A percentile compares a stretch with the other conserved stretches of the same genome.
Evolutionary conservation across 2,888 invertebrate species (phyloP).

Genomic region (Andrena trimmerana): DNA sequence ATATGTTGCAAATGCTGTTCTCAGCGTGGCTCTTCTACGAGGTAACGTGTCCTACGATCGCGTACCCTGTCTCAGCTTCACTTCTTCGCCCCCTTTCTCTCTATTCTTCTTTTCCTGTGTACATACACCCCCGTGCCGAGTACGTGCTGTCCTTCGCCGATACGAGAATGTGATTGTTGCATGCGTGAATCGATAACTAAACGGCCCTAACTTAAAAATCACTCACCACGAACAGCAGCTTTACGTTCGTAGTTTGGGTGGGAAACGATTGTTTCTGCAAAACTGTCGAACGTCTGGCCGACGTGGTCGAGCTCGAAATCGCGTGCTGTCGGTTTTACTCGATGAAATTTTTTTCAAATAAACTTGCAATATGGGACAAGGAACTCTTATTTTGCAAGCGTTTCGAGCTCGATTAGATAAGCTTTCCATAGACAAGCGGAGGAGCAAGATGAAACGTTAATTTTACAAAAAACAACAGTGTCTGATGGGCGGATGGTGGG

Average conservation of each 20-base stretch:
- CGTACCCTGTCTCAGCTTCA: neutral
- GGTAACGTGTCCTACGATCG: constrained; percentile 87
- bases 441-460: constrained; percentile 55
- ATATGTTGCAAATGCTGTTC: constrained; percentile 95
- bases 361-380: no score
- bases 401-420: constrained; percentile 36
- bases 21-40: constrained; percentile 96
- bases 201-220: neutral
- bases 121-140: neutral
- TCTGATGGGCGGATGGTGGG: constrained; percentile 96
- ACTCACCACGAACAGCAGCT: neutral
- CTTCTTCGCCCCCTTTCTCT: neutral
- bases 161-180: constrained; percentile 14
- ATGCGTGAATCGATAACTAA: constrained; percentile 7
- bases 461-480: constrained; percentile 87
- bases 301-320: constrained; percentile 40
- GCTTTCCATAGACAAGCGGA: neutral
- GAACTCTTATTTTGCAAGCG: no score
- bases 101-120: neutral
- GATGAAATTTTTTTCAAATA: neutral
- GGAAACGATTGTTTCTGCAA: constrained; percentile 10
- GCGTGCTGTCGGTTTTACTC: neutral
- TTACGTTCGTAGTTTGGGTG: neutral
- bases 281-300: constrained; percentile 14
- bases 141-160: neutral